Evolutionary conservation across 2,113 vertebrate genomes (phyloP).

Genomic region (Upupa epops): DNA sequence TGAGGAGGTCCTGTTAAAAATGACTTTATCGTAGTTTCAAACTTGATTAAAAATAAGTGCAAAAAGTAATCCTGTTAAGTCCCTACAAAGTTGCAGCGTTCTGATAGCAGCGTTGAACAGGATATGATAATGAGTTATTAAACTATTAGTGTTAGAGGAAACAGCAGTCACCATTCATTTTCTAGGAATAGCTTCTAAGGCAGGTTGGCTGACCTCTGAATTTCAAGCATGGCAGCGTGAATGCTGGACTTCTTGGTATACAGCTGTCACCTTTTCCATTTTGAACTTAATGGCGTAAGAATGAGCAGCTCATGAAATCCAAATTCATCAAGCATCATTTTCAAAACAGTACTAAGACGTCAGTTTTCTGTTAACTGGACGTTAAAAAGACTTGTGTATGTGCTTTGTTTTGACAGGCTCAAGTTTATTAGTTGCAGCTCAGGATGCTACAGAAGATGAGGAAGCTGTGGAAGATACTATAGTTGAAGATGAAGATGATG

Average conservation of each 20-base stretch:
- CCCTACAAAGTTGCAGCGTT: neutral
- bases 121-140: neutral
- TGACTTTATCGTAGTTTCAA: neutral
- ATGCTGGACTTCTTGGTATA: neutral
- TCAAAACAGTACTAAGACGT: neutral
- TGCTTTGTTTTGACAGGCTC: slow-evolving; percentile 3
- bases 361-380: neutral
- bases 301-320: neutral
- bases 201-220: neutral
- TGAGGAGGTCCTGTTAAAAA: neutral
- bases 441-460: slow-evolving; percentile 95
- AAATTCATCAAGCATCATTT: neutral
- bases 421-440: slow-evolving; percentile 79
- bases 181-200: neutral
- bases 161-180: neutral
- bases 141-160: neutral
- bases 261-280: neutral
- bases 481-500: slow-evolving; percentile 96
- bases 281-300: neutral
- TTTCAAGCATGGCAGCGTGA: neutral
- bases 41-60: neutral
- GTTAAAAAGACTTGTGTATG: neutral
- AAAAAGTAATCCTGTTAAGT: neutral
- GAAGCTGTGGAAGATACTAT: slow-evolving; percentile 89
- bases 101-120: neutral